Evolutionary conservation across 2,113 vertebrate species (phyloP).

Genomic region (Vimba vimba): DNA sequence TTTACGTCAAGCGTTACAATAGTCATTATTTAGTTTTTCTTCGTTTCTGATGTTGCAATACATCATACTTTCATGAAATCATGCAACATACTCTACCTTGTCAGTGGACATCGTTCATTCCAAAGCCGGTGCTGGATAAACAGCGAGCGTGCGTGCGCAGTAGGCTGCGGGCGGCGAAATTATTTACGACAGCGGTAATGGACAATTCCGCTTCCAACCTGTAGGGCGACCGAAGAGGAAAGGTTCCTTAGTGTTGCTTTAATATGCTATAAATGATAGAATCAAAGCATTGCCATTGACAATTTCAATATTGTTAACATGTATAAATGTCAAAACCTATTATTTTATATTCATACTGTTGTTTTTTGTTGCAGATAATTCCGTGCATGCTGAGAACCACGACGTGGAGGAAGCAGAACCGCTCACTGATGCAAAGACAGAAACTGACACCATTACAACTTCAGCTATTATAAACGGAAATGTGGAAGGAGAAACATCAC

Average conservation of each 20-base stretch:
- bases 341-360: not conserved
- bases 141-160: too few relatives aligned
- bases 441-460: conserved; percentile 13
- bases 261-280: not conserved
- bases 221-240: too few relatives aligned
- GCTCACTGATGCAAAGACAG: conserved; percentile 8
- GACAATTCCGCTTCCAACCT: too few relatives aligned
- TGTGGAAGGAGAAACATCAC: not conserved
- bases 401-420: not conserved
- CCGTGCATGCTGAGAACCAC: not conserved
- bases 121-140: too few relatives aligned
- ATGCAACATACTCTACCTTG: too few relatives aligned
- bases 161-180: too few relatives aligned
- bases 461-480: conserved; percentile 63
- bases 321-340: not conserved
- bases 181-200: too few relatives aligned
- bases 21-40: too few relatives aligned
- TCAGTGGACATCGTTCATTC: too few relatives aligned
- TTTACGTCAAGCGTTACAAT: too few relatives aligned
- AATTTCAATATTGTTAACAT: not conserved
- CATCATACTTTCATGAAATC: too few relatives aligned
- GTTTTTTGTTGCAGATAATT: conserved; percentile 17
- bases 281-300: not conserved
- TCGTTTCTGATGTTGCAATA: too few relatives aligned
- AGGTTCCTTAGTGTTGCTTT: not conserved